Conservation (phyloP, 2,888 invertebrate genomes). For the Rhamnusium bicolor region DNA sequence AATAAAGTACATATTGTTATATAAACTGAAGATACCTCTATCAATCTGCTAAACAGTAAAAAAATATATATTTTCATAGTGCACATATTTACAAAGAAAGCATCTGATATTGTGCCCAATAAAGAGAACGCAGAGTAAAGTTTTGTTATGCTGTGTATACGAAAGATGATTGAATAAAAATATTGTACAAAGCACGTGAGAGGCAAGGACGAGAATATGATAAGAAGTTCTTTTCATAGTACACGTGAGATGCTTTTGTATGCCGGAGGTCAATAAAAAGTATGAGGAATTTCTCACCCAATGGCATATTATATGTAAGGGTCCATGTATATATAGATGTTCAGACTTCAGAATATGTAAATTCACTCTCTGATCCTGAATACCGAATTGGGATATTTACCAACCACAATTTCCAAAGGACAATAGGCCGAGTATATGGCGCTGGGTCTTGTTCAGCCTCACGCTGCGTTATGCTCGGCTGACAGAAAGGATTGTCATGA, state of each 20-base stretch:
- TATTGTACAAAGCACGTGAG: background rate
- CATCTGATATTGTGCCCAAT: background rate
- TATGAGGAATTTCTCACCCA: background rate
- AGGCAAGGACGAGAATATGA: background rate
- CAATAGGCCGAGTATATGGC: slow-evolving; percentile 1
- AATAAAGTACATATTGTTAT: no score
- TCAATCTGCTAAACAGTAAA: no score
- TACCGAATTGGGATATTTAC: slow-evolving; percentile 10
- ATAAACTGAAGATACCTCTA: no score
- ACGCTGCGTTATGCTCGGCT: slow-evolving; percentile 6
- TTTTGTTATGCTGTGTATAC: background rate
- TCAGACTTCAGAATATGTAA: slow-evolving; percentile 1
- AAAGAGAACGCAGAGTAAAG: background rate
- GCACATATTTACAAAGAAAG: background rate
- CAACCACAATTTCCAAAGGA: slow-evolving; percentile 10
- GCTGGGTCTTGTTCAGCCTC: background rate
- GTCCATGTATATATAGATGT: background rate
- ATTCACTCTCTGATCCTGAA: slow-evolving; percentile 9
- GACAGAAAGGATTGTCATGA: slow-evolving; percentile 16
- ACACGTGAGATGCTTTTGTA: background rate
- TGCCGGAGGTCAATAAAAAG: background rate
- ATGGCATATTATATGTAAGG: background rate
- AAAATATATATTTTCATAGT: no score
- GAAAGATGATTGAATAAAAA: slow-evolving; percentile 6
- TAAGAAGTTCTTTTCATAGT: background rate